Evolutionary conservation across 2,113 vertebrate genomes (phyloP), one percentile per base, ranked within the genome.

Genomic region (Chamaetylas fuelleborni): DNA sequence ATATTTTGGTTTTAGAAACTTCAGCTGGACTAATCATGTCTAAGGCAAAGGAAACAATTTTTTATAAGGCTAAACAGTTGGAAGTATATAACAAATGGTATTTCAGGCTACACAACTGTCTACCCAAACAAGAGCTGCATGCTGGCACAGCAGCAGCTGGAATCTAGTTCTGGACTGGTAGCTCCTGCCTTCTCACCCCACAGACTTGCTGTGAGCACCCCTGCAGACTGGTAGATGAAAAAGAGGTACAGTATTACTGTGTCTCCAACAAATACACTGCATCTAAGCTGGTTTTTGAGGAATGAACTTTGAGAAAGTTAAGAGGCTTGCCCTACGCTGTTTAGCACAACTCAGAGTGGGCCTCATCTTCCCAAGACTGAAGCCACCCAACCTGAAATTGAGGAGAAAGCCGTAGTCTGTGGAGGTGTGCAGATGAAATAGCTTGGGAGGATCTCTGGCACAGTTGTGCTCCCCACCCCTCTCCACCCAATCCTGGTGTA

Each of bases 41-140:
- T 84, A 92, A 95, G 61, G 53, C 89, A 95, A 89, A 74, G 19
- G 28, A 85, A 91, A 66, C 22, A 34, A 77, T 34, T 76, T 87
- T 57, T 86, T 66, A 28, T 50, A 94, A 90, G 74, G 85, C 85
- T 81, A n/a, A 94, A 86, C 62, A 76, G 66, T 26, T 69, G 50
- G 67, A 86, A 86, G 38, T 38, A 82, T 16, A 77, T 54, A 54
- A 81, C n/a, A 64, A 91, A 65, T 0, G 0, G 0, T 61, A 58
- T 91, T 90, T 88, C 47, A 50, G 42, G 67, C 66, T 80, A 65
- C 36, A 24, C 67, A 90, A 71, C 79, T 34, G 23, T 50, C 85
- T 87, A 86, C 72, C 85, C 5, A 2, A 42, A 64, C 18, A 83
- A 72, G 54, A 81, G 66, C 50, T 12, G 19, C 26, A 23, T 2